A percentile compares a stretch with the other conserved stretches of the same genome.
Evolutionary conservation across 2,113 vertebrate genomes (phyloP).

Genomic region (Galbula dea): DNA sequence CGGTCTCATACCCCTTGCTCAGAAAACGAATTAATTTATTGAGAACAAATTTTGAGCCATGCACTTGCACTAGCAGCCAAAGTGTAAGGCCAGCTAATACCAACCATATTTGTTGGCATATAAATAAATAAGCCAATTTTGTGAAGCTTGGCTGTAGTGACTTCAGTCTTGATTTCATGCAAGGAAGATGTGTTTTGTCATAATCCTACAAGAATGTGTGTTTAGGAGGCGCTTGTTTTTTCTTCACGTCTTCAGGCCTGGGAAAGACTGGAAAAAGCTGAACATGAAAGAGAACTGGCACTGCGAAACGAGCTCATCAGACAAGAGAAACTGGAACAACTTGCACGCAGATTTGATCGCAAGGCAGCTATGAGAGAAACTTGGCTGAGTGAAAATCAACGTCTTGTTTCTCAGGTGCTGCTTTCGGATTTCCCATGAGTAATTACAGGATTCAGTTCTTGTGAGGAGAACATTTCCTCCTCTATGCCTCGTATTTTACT

Average conservation of each 20-base stretch:
- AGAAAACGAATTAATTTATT: neutral
- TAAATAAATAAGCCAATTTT: neutral
- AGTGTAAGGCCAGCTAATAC: neutral
- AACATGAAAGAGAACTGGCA: constrained; percentile 95
- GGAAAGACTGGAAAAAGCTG: constrained; percentile 98
- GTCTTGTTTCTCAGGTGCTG: constrained; percentile 92
- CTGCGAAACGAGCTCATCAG: constrained; percentile 94
- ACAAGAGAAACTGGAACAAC: constrained; percentile 98
- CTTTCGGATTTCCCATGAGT: constrained; percentile 8
- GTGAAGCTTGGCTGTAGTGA: neutral
- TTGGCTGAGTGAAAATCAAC: constrained; percentile 96
- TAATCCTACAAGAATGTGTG: neutral
- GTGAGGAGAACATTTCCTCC: neutral
- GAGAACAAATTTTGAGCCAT: neutral
- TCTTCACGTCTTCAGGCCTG: constrained; percentile 79
- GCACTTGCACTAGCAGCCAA: neutral
- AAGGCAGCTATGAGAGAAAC: constrained; percentile 98
- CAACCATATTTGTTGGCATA: neutral
- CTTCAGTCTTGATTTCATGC: neutral
- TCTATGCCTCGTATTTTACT: neutral
- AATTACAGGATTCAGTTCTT: neutral
- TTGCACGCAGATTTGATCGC: constrained; percentile 93
- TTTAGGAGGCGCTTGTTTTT: neutral
- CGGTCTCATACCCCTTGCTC: neutral
- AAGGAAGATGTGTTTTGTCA: neutral